Evolutionary conservation across 2,113 vertebrate species (phyloP).

Genomic region (Marmota monax): DNA sequence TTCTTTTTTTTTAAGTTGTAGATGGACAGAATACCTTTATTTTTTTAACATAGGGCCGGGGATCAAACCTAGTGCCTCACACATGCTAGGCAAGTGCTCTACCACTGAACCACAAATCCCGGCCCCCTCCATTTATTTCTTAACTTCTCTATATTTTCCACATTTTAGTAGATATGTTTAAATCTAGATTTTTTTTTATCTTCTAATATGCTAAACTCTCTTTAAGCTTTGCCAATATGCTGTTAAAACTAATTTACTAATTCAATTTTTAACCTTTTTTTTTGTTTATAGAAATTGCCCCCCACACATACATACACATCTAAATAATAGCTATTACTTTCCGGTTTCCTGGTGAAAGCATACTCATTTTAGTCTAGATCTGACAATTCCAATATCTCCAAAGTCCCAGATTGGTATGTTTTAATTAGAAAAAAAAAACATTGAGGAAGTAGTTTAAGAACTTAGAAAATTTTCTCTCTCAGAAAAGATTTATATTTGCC

Average conservation of each 20-base stretch:
- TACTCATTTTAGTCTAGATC: not conserved
- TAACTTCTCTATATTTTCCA: not conserved
- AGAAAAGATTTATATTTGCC: not conserved
- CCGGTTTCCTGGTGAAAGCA: not conserved
- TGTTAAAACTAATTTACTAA: not conserved
- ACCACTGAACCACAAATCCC: no score
- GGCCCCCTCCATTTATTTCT: not conserved
- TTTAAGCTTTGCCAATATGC: not conserved
- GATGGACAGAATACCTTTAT: no score
- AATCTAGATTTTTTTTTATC: not conserved
- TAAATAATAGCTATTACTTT: not conserved
- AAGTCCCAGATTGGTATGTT: not conserved
- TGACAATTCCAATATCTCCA: not conserved
- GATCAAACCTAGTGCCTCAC: no score
- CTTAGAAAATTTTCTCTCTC: not conserved
- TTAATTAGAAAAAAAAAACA: constrained; percentile 37
- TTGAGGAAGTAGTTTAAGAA: constrained; percentile 4
- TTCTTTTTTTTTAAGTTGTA: no score
- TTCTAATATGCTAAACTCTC: not conserved
- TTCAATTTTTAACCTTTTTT: not conserved
- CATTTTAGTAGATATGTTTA: not conserved
- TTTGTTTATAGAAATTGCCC: no score
- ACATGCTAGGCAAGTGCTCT: no score
- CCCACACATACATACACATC: not conserved
- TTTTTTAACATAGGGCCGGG: no score